These are phyloP conservation scores for Pitta sordida DNA, from an alignment of 2,113 vertebrate genomes.

Conservation along the genomic window DNA sequence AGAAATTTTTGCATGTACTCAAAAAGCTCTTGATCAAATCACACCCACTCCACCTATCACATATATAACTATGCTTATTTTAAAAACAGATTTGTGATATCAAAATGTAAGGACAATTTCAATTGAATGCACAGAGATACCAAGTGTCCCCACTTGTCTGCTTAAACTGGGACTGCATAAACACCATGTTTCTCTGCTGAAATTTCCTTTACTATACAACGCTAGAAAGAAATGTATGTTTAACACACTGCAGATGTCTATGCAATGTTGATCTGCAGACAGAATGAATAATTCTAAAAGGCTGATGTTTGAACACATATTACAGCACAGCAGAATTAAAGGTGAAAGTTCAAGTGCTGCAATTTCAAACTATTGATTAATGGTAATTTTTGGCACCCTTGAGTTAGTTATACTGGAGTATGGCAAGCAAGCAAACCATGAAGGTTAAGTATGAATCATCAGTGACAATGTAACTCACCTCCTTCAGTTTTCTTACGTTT, in stretches of 20 bases:
- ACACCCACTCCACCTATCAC: neutral
- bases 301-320: slow-evolving; percentile 35
- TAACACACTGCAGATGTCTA: slow-evolving; percentile 39
- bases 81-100: neutral
- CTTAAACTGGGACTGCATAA: neutral
- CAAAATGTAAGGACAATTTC: neutral
- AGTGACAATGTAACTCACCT: neutral
- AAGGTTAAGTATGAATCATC: slow-evolving; percentile 62
- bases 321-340: slow-evolving; percentile 59
- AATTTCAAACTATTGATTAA: slow-evolving; percentile 71
- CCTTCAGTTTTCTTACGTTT: neutral
- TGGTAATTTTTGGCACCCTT: slow-evolving; percentile 54
- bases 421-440: slow-evolving; percentile 34
- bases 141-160: neutral
- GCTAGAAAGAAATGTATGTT: neutral
- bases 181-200: neutral
- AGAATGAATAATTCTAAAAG: slow-evolving; percentile 60
- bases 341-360: slow-evolving; percentile 60
- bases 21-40: neutral
- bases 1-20: neutral
- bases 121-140: neutral
- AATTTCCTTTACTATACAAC: neutral
- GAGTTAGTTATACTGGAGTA: slow-evolving; percentile 31
- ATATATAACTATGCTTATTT: neutral
- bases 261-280: slow-evolving; percentile 21